Percentiles rank a stretch among this genome's conserved stretches.
Evolutionary conservation across 2,797 vertebrate genomes (phyloP).

Genomic region (Clamator glandarius): DNA sequence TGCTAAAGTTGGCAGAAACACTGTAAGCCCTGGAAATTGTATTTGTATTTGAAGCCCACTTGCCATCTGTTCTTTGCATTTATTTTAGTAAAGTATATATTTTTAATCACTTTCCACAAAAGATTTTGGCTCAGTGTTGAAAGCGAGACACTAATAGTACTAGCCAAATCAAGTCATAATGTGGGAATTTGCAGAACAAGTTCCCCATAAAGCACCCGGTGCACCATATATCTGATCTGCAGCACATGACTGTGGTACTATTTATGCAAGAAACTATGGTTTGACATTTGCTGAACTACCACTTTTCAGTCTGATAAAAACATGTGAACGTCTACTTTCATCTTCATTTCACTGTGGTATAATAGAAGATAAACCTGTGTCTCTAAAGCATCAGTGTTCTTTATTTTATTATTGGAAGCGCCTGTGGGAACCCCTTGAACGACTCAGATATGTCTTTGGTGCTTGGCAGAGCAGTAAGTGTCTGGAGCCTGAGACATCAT

Average conservation of each 20-base stretch:
- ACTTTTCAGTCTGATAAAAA: not conserved
- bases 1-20: conserved; percentile 47
- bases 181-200: conserved; percentile 36
- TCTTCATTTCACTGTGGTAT: not conserved
- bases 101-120: conserved; percentile 23
- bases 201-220: not conserved
- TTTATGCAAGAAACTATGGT: not conserved
- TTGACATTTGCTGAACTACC: not conserved
- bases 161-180: not conserved
- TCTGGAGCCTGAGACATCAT: not conserved
- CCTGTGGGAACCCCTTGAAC: conserved; percentile 1
- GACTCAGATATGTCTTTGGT: not conserved
- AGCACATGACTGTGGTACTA: not conserved
- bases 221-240: not conserved
- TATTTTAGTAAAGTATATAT: conserved; percentile 47
- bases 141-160: conserved; percentile 19
- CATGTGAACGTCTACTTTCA: not conserved
- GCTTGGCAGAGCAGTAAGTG: not conserved
- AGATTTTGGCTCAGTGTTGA: conserved; percentile 23
- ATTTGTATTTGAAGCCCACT: conserved; percentile 49
- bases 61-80: conserved; percentile 45
- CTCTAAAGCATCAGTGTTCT: not conserved
- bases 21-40: not conserved
- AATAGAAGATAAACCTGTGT: not conserved
- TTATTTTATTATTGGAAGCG: not conserved